phyloP scores from a whole-genome alignment of 2,888 invertebrate genomes.

The Oscheius sp. region DNA sequence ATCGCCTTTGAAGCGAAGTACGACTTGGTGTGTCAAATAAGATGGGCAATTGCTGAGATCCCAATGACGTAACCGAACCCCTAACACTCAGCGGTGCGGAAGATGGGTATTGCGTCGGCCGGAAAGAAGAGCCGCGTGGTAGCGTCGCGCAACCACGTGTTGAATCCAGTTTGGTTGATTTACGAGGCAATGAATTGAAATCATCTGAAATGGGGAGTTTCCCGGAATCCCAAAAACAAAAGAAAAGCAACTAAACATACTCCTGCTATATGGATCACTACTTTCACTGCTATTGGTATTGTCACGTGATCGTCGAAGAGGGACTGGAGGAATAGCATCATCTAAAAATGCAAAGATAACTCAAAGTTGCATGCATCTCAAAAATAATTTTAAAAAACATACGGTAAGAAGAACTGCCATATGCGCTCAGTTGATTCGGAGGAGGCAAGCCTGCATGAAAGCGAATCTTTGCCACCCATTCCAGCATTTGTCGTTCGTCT shows the following conservation, averaged over 20 bases:
- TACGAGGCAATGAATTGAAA: conserved; percentile 46
- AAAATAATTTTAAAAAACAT: conserved; percentile 4
- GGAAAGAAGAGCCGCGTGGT: conserved; percentile 43
- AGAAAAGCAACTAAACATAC: conserved; percentile 15
- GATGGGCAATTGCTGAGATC: conserved; percentile 39
- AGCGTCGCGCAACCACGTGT: conserved; percentile 46
- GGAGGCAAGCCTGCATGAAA: conserved; percentile 92
- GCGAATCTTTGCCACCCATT: conserved; percentile 79
- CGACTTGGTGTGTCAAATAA: conserved; percentile 36
- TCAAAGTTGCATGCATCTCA: not conserved
- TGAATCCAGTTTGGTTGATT: conserved; percentile 20
- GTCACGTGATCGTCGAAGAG: conserved; percentile 15
- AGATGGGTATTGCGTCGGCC: conserved; percentile 40
- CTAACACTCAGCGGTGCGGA: conserved; percentile 41
- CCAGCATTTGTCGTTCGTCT: conserved; percentile 76
- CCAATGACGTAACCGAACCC: conserved; percentile 34
- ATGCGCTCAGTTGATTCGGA: conserved; percentile 57
- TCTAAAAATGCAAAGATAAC: conserved; percentile 3
- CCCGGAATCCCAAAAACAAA: not conserved
- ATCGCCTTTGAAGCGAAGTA: conserved; percentile 41
- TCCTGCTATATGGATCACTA: conserved; percentile 13
- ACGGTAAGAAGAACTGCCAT: conserved; percentile 16
- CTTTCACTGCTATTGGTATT: conserved; percentile 16
- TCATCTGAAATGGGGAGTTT: conserved; percentile 41
- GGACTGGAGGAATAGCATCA: conserved; percentile 14